Evolutionary conservation across 2,113 vertebrate species (phyloP).

Genomic region (Falcunculus frontatus): DNA sequence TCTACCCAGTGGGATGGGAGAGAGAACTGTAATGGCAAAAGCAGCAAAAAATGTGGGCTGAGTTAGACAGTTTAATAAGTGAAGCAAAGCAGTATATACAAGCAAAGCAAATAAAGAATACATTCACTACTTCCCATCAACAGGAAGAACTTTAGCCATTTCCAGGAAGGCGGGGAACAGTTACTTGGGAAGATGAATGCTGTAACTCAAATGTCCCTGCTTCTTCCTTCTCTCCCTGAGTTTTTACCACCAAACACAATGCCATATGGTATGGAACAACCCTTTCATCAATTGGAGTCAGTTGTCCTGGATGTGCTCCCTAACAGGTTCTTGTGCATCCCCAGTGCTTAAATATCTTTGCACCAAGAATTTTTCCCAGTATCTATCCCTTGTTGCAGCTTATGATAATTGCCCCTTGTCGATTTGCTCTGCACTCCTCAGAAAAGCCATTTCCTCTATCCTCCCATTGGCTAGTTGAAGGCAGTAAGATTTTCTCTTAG

Average conservation of each 20-base stretch:
- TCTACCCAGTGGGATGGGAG: neutral
- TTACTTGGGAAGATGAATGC: neutral
- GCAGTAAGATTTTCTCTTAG: neutral
- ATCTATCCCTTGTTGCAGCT: neutral
- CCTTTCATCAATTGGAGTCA: neutral
- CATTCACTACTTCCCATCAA: neutral
- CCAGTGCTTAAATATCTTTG: neutral
- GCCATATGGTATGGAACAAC: neutral
- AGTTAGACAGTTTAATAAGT: neutral
- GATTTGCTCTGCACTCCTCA: neutral
- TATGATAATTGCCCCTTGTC: neutral
- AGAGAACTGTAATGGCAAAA: neutral
- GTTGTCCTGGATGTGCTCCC: neutral
- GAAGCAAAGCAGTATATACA: neutral
- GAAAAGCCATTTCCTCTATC: neutral
- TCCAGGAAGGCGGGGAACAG: neutral
- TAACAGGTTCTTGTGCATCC: neutral
- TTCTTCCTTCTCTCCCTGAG: neutral
- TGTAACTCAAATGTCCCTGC: accelerated
- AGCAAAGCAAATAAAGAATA: neutral
- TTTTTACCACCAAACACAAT: neutral
- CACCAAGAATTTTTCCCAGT: neutral
- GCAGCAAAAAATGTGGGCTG: neutral
- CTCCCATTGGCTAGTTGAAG: neutral
- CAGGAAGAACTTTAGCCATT: neutral